A percentile compares a stretch with the other conserved stretches of the same genome.
Conservation (phyloP, 2,113 vertebrate genomes). For the Bostrychus sinensis region DNA sequence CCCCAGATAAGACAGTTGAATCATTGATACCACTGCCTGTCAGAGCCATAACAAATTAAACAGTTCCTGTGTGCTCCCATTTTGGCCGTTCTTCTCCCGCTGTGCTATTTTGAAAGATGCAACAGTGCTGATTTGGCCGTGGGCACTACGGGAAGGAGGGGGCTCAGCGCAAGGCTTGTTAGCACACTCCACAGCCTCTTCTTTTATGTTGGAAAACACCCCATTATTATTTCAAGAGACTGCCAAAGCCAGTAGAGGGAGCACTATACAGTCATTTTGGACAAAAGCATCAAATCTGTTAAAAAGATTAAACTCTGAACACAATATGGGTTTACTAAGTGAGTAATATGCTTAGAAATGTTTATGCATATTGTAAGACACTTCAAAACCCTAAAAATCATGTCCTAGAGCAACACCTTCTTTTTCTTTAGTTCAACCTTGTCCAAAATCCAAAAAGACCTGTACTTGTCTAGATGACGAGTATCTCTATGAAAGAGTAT, state of each 20-base stretch:
- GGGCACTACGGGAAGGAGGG: conserved; percentile 41
- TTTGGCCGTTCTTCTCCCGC: conserved; percentile 54
- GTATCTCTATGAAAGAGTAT: no score
- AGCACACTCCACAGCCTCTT: conserved; percentile 37
- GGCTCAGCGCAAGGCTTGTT: conserved; percentile 30
- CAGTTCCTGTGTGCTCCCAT: conserved; percentile 53
- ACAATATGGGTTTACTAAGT: not conserved
- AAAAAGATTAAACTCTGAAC: not conserved
- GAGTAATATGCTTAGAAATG: not conserved
- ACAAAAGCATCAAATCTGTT: conserved; percentile 8
- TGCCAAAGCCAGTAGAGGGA: conserved; percentile 19
- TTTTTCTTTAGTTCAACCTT: conserved; percentile 1
- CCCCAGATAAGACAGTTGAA: conserved; percentile 64
- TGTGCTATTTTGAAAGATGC: conserved; percentile 69
- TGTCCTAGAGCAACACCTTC: not conserved
- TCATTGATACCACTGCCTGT: conserved; percentile 58
- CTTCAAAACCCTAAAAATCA: no score
- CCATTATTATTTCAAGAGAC: conserved; percentile 14
- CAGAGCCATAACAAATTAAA: conserved; percentile 65
- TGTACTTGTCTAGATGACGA: no score
- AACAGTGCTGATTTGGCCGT: conserved; percentile 57
- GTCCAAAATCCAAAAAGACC: no score
- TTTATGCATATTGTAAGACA: no score
- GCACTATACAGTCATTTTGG: not conserved
- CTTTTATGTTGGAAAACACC: conserved; percentile 21